Evolutionary conservation across 2,113 vertebrate genomes (phyloP).

Genomic region (Corythornis cristatus): DNA sequence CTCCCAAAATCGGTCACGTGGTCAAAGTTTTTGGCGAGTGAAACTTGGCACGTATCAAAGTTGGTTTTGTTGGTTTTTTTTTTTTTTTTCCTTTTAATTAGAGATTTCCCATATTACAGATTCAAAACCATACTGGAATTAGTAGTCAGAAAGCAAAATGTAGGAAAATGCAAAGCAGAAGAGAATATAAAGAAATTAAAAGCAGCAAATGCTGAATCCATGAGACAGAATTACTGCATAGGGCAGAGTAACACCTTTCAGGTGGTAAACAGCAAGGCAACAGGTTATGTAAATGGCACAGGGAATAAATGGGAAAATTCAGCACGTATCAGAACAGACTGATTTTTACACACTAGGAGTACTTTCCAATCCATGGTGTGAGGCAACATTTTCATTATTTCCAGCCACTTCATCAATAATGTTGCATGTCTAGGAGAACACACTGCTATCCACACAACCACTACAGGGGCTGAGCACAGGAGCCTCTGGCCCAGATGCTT

Average conservation of each 20-base stretch:
- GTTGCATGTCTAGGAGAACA: background rate
- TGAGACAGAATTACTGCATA: background rate
- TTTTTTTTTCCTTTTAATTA: background rate
- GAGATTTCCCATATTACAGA: background rate
- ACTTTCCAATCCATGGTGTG: background rate
- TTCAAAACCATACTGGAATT: background rate
- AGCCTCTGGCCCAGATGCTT: background rate
- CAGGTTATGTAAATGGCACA: conserved; percentile 15
- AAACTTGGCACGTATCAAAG: conserved; percentile 30
- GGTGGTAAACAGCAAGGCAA: background rate
- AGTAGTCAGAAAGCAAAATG: background rate
- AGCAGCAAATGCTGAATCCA: background rate
- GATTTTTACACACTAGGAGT: background rate
- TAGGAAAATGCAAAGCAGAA: background rate
- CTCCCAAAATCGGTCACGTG: conserved; percentile 30
- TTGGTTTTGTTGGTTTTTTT: background rate
- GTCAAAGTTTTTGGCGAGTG: conserved; percentile 38
- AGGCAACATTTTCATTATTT: background rate
- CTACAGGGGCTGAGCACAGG: background rate
- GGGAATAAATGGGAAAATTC: background rate
- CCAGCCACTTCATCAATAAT: background rate
- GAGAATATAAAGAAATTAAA: background rate
- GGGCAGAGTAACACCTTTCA: background rate
- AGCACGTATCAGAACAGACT: background rate
- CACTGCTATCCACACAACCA: background rate